These are phyloP conservation scores for Anguilla pacifica DNA, from an alignment of 2,797 vertebrate species.

Conservation along the genomic window DNA sequence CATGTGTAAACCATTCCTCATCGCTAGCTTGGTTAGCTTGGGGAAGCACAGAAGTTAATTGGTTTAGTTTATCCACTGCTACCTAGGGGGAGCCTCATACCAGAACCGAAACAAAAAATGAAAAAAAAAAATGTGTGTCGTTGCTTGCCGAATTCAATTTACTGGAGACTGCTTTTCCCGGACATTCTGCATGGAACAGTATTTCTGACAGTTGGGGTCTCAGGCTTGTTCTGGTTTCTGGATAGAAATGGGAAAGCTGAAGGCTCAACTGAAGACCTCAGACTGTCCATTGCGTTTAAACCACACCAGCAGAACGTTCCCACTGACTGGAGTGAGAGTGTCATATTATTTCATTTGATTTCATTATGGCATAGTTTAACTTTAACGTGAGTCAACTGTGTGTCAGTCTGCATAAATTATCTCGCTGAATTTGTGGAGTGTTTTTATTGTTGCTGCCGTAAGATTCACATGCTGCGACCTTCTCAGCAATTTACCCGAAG, in stretches of 20 bases:
- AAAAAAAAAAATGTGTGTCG: no score
- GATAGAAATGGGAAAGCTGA: not conserved
- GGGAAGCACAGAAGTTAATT: no score
- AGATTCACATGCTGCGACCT: not conserved
- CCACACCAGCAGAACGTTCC: not conserved
- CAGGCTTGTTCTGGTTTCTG: not conserved
- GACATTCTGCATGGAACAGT: no score
- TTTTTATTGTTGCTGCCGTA: not conserved
- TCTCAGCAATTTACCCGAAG: not conserved
- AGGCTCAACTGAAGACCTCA: not conserved
- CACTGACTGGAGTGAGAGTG: not conserved
- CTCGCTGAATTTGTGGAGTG: not conserved
- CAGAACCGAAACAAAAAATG: no score
- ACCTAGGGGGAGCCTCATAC: no score
- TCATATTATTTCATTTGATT: not conserved
- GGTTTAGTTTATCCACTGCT: not conserved
- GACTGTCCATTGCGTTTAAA: not conserved
- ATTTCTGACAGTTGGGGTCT: not conserved
- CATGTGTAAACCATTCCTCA: no score
- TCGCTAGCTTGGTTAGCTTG: no score
- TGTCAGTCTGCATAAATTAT: not conserved
- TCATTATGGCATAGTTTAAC: not conserved
- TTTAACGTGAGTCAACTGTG: not conserved
- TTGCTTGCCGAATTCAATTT: no score
- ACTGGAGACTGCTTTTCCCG: no score